phyloP scores from a whole-genome alignment of 1,140 invertebrate species.

The Aphidius gifuensis region DNA sequence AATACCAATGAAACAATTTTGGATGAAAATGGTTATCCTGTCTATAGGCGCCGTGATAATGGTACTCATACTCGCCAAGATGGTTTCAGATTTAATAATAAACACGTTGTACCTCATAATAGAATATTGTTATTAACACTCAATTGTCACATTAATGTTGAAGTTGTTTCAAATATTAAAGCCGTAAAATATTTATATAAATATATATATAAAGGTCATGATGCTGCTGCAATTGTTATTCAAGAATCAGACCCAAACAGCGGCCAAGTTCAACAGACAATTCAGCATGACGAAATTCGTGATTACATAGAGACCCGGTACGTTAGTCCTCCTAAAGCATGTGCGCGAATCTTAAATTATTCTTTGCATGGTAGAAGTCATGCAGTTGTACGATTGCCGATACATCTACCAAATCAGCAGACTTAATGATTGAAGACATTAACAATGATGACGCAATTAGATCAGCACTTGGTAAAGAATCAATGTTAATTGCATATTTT shows the following conservation, averaged over 20 bases:
- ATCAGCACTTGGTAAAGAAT: conserved; percentile 6
- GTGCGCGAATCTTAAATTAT: conserved; percentile 2
- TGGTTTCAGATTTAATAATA: conserved; percentile 14
- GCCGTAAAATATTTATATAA: conserved; percentile 17
- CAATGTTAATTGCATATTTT: conserved; percentile 23
- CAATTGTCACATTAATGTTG: conserved; percentile 22
- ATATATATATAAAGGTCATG: conserved; percentile 19
- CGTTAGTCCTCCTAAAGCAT: conserved; percentile 2
- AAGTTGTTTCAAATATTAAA: conserved; percentile 15
- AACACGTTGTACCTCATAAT: conserved; percentile 19
- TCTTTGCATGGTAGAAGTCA: conserved; percentile 13
- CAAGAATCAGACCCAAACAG: conserved; percentile 3
- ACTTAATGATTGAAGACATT: conserved; percentile 6
- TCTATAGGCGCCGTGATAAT: conserved; percentile 8
- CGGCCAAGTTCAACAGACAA: not conserved
- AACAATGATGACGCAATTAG: not conserved
- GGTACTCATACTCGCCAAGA: not conserved
- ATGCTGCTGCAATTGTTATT: conserved; percentile 1
- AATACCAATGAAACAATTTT: conserved; percentile 10
- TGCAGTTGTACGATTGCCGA: not conserved
- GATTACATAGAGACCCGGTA: conserved; percentile 9
- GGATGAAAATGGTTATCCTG: conserved; percentile 14
- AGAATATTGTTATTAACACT: conserved; percentile 13
- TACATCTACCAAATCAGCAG: conserved; percentile 13
- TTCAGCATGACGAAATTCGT: conserved; percentile 8